Conservation (phyloP, 2,888 invertebrate genomes). For the Diarsia mendica region DNA sequence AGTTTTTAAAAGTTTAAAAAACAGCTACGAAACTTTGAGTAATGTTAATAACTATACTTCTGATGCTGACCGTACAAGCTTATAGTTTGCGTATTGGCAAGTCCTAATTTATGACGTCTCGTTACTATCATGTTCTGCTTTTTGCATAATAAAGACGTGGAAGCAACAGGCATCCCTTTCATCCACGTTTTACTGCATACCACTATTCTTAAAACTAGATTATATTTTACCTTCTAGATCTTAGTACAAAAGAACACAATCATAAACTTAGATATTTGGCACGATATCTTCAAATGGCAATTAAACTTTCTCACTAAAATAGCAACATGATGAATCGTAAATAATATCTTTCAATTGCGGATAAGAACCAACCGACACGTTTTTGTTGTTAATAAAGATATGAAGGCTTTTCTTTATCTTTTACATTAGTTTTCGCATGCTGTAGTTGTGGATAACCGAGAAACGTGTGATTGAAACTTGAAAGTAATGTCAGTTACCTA, state of each 20-base stretch:
- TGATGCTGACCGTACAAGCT: too few species aligned
- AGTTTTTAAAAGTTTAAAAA: too few species aligned
- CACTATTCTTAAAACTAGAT: too few species aligned
- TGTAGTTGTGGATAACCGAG: not conserved
- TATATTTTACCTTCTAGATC: not conserved
- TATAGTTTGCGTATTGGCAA: too few species aligned
- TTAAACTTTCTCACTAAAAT: not conserved
- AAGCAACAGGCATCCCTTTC: too few species aligned
- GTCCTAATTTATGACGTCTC: too few species aligned
- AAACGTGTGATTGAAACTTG: not conserved
- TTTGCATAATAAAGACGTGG: too few species aligned
- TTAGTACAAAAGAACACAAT: too few species aligned
- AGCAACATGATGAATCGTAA: not conserved
- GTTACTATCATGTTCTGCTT: too few species aligned
- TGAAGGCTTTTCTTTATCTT: not conserved
- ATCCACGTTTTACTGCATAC: not conserved
- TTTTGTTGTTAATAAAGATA: not conserved
- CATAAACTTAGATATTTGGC: not conserved
- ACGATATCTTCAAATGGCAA: not conserved
- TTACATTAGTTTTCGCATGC: not conserved
- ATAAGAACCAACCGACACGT: not conserved
- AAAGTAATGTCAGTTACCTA: not conserved
- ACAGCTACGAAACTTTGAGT: too few species aligned
- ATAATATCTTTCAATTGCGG: not conserved
- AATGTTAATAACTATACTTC: too few species aligned